Evolutionary conservation across 2,113 vertebrate species (phyloP).

Genomic region (Phocoena phocoena): DNA sequence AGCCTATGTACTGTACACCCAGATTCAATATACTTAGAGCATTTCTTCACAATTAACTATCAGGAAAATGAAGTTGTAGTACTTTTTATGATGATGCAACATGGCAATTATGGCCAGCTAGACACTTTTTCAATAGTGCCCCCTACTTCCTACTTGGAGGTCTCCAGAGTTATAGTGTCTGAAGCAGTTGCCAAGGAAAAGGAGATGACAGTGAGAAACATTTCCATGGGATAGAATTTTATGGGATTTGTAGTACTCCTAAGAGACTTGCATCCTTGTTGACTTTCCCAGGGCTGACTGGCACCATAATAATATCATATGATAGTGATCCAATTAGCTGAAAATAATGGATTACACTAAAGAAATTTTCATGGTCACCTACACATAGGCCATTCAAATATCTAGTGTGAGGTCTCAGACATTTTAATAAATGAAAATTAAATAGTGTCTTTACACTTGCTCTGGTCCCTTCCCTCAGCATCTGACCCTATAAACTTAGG

Average conservation of each 20-base stretch:
- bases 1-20: neutral
- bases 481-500: neutral
- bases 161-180: constrained; percentile 3
- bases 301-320: neutral
- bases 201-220: neutral
- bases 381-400: neutral
- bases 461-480: neutral
- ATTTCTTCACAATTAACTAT: neutral
- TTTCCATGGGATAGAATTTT: constrained; percentile 5
- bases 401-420: neutral
- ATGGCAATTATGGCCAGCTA: neutral
- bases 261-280: neutral
- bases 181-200: constrained; percentile 13
- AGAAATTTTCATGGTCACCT: neutral
- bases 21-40: constrained; percentile 19
- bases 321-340: neutral
- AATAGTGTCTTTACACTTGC: neutral
- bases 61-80: neutral
- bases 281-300: neutral
- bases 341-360: neutral
- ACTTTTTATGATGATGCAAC: neutral
- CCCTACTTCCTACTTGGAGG: neutral
- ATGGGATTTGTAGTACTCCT: constrained; percentile 31
- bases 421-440: neutral
- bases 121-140: neutral